phyloP scores from a whole-genome alignment of 2,113 vertebrate genomes.

The Daphoenositta chrysoptera region DNA sequence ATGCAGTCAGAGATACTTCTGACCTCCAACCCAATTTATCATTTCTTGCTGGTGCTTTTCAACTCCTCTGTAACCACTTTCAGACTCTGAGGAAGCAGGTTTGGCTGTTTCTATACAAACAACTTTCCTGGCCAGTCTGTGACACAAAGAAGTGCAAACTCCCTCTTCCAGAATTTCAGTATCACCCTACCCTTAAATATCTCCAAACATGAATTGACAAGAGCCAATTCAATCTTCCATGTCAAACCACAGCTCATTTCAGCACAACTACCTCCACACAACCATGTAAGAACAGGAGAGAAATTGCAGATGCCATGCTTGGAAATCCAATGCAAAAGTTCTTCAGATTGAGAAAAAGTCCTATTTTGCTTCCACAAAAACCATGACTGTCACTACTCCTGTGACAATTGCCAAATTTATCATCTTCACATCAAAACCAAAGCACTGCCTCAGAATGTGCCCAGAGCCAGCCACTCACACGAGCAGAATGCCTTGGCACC shows the following conservation, averaged over 20 bases:
- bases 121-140: neutral
- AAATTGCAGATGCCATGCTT: neutral
- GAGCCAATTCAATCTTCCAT: neutral
- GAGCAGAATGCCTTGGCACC: neutral
- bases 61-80: neutral
- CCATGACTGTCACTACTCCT: neutral
- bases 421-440: neutral
- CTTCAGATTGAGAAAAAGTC: neutral
- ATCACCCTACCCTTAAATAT: neutral
- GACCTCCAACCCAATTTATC: neutral
- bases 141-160: neutral
- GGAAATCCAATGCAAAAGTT: neutral
- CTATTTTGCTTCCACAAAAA: neutral
- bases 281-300: neutral
- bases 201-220: neutral
- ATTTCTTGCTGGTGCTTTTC: neutral
- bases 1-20: neutral
- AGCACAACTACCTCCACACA: neutral
- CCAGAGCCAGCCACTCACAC: neutral
- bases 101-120: neutral
- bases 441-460: neutral
- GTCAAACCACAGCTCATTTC: neutral
- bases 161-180: neutral
- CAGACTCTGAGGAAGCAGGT: neutral
- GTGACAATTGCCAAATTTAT: neutral